A percentile compares a stretch with the other conserved stretches of the same genome.
Conservation (phyloP, 2,888 invertebrate species). For the Polyommatus iphigenia region DNA sequence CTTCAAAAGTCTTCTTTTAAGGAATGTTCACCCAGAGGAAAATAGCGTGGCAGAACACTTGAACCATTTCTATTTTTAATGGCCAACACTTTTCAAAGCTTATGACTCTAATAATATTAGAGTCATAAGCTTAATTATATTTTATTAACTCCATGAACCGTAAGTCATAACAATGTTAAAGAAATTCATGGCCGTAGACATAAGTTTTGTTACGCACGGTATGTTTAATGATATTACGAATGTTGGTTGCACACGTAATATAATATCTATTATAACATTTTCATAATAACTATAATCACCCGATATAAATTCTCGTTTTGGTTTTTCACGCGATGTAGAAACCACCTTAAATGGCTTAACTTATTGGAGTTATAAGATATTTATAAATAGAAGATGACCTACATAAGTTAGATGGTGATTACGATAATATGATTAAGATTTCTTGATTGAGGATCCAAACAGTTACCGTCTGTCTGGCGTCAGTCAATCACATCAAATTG, state of each 20-base stretch:
- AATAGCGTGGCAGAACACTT: neutral
- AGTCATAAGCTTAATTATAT: no score
- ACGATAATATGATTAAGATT: neutral
- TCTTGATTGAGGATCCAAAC: constrained; percentile 15
- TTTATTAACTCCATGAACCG: neutral
- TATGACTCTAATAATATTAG: neutral
- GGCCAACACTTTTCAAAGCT: neutral
- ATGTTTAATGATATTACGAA: constrained; percentile 21
- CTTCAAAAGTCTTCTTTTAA: no score
- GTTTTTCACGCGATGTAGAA: neutral
- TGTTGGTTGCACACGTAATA: neutral
- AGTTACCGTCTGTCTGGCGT: neutral
- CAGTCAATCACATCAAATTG: constrained; percentile 21
- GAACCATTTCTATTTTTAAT: neutral
- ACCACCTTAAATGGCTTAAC: neutral
- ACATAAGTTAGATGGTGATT: neutral
- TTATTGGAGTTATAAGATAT: neutral
- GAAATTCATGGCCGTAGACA: constrained; percentile 15
- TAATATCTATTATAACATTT: constrained; percentile 9
- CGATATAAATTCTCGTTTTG: neutral
- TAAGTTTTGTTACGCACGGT: constrained; percentile 11
- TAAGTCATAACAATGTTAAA: neutral
- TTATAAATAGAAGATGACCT: neutral
- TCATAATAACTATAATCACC: neutral
- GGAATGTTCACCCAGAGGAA: no score